These are phyloP conservation scores for Pristiophorus japonicus DNA, from an alignment of 2,113 vertebrate genomes.

Conservation along the genomic window DNA sequence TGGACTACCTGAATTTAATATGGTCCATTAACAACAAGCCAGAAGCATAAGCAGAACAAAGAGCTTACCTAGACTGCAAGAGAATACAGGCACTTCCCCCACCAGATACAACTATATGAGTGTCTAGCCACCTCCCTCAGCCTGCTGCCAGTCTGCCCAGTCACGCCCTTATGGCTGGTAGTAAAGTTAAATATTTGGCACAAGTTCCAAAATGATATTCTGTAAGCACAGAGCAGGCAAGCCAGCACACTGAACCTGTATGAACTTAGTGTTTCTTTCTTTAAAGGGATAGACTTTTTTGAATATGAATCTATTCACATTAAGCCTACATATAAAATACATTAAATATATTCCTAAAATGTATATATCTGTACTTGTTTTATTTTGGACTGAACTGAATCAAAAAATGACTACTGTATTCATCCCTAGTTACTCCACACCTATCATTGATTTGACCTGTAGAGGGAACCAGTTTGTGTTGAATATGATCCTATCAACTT, in stretches of 20 bases:
- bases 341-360: not conserved
- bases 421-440: not conserved
- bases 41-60: conserved; percentile 14
- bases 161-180: conserved; percentile 7
- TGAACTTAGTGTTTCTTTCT: conserved; percentile 14
- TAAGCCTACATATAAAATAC: not conserved
- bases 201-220: not conserved
- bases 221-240: not conserved
- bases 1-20: not conserved
- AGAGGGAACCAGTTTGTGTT: not conserved
- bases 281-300: not conserved
- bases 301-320: not conserved
- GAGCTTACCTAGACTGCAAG: not conserved
- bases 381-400: not conserved
- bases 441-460: conserved; percentile 1
- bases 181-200: not conserved
- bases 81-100: not conserved
- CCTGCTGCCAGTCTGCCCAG: not conserved
- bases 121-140: not conserved
- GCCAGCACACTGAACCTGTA: not conserved
- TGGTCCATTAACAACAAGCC: not conserved
- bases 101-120: conserved; percentile 8
- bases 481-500: not conserved
- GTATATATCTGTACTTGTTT: not conserved
- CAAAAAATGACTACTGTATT: not conserved